phyloP scores from a whole-genome alignment of 1,140 invertebrate species.

The Eriosoma lanigerum region DNA sequence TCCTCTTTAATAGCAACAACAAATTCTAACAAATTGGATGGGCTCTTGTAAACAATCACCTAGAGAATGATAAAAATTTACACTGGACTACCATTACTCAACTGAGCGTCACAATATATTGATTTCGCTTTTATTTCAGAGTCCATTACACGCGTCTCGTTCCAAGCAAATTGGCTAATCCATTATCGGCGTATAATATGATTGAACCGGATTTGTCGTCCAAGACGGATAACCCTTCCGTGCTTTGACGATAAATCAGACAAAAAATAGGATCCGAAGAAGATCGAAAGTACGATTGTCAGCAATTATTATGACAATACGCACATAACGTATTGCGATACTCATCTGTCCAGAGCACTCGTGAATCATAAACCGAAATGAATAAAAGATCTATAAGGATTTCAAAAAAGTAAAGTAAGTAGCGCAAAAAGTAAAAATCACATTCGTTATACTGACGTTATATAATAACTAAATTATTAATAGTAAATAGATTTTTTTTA shows the following conservation, averaged over 20 bases:
- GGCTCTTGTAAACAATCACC: too few species aligned
- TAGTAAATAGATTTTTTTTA: too few species aligned
- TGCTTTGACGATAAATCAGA: slow-evolving; percentile 1
- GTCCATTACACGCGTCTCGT: not conserved
- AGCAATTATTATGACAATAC: too few species aligned
- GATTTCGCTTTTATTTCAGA: not conserved
- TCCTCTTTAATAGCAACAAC: too few species aligned
- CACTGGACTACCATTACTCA: not conserved
- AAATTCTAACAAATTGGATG: too few species aligned
- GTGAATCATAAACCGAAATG: not conserved
- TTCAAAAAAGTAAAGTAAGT: too few species aligned
- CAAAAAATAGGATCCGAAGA: not conserved
- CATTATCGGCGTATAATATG: not conserved
- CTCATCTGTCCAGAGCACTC: not conserved
- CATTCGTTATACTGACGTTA: too few species aligned
- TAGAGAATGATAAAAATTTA: too few species aligned
- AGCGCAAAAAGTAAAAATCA: too few species aligned
- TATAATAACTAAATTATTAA: too few species aligned
- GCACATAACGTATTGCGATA: not conserved
- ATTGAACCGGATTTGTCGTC: not conserved
- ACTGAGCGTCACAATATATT: not conserved
- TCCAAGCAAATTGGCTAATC: not conserved
- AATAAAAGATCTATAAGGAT: too few species aligned
- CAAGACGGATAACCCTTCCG: not conserved
- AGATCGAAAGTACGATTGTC: not conserved